A percentile compares a stretch with the other conserved stretches of the same genome.
Evolutionary conservation across 2,797 vertebrate species (phyloP).

Genomic region (Pelodytes ibericus): DNA sequence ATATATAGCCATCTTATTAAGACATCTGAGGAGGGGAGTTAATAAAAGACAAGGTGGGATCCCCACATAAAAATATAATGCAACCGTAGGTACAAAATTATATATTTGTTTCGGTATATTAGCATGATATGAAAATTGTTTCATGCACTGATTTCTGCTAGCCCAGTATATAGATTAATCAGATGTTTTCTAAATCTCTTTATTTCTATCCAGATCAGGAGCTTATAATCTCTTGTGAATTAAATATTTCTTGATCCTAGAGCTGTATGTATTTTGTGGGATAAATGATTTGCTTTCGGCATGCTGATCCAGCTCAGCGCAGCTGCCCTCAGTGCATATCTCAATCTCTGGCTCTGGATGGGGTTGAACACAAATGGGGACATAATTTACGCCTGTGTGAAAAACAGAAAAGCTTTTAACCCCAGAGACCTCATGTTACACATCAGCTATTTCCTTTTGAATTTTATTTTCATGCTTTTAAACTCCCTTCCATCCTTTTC

Average conservation of each 20-base stretch:
- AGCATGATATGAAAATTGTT: not conserved
- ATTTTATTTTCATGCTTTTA: not conserved
- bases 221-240: constrained; percentile 8
- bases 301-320: not conserved
- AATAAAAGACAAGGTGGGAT: not conserved
- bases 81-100: not conserved
- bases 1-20: not conserved
- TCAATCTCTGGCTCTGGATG: not conserved
- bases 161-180: constrained; percentile 8
- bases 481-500: not conserved
- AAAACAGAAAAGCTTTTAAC: not conserved
- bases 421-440: not conserved
- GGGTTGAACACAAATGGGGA: not conserved
- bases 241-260: not conserved
- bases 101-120: not conserved
- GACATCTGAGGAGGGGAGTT: not conserved
- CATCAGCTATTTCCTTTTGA: constrained; percentile 1
- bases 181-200: constrained; percentile 15
- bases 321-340: not conserved
- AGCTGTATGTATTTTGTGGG: not conserved
- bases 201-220: constrained; percentile 22
- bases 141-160: not conserved
- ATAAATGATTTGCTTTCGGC: rapidly evolving
- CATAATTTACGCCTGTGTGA: not conserved
- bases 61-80: not conserved